Percentiles rank a stretch among this genome's conserved stretches.
phyloP scores from a whole-genome alignment of 1,140 invertebrate genomes.

The Mercenaria mercenaria region DNA sequence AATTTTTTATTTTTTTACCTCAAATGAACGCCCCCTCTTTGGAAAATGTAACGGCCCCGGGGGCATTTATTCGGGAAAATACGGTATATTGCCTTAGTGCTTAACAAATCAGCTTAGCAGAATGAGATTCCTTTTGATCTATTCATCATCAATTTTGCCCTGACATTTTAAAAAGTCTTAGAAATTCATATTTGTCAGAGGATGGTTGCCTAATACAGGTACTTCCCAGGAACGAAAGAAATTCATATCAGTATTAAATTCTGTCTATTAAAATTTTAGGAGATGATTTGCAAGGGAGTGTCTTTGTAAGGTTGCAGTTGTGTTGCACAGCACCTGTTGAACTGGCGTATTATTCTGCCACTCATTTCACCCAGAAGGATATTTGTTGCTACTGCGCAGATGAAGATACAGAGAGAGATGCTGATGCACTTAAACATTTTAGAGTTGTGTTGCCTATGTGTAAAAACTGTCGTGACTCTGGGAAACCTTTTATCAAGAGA shows the following conservation, averaged over 20 bases:
- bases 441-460: slow-evolving; percentile 29
- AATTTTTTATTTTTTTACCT: too few species aligned
- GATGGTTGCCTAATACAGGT: too few species aligned
- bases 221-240: too few species aligned
- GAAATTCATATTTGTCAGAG: too few species aligned
- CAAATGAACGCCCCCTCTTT: too few species aligned
- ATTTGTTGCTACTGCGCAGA: background rate
- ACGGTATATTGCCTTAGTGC: background rate
- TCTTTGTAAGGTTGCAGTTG: slow-evolving; percentile 45
- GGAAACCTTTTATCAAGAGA: slow-evolving; percentile 1
- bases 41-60: too few species aligned
- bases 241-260: too few species aligned
- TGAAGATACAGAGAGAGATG: background rate
- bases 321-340: background rate
- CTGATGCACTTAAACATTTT: background rate
- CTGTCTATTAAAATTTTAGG: too few species aligned
- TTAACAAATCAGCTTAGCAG: background rate
- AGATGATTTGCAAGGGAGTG: background rate
- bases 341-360: slow-evolving; percentile 1
- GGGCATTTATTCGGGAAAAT: too few species aligned
- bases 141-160: too few species aligned
- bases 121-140: background rate
- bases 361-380: background rate
- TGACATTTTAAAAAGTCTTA: too few species aligned
- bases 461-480: background rate